Evolutionary conservation across 2,113 vertebrate species (phyloP), one percentile per base, ranked within the genome.

Genomic region (Rostratula benghalensis): DNA sequence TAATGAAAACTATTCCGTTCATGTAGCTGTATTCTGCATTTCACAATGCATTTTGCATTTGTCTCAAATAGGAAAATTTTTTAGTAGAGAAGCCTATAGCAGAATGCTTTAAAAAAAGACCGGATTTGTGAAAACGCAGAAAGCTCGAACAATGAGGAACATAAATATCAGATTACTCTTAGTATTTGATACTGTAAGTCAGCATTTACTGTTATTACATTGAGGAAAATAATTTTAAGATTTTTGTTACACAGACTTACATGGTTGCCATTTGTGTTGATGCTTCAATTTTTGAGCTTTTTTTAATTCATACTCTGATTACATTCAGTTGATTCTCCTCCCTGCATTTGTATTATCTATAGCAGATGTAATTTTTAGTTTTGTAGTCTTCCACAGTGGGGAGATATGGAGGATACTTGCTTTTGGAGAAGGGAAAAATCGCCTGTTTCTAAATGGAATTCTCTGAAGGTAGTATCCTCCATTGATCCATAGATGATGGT

Each of bases 401-500:
- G 89, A 92, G 80, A 96, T 95, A 96, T 98, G 97, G 97, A 98
- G 95, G 96, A 97, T 98, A 97, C 96, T 97, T 97, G 96, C 97
- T 98, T 98, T 97, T 97, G 96, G 97, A 97, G 95, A 97, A 98
- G 75, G 95, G 89, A 96, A 95, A 97, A 96, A 94, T 93, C 92
- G 65, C 94, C 95, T 95, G 93, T 97, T 98, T 97, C 95, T 97
- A 96, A 97, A 96, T 97, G 94, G 82, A 97, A 97, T 97, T 98
- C 94, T 97, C 97, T 97, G 97, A 97, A 96, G 96, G 90, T 97
- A 96, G 84, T 97, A 95, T 98, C 95, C 96, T 98, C 90, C 90
- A 93, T 94, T 96, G 91, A 95, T 98, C 93, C 90, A 88, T 59
- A 82, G 73, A 56, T 83, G 37, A n/a, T 83, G 69, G 63, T 89